Conservation (phyloP, 2,888 invertebrate genomes). For the Sussaba pulchella region DNA sequence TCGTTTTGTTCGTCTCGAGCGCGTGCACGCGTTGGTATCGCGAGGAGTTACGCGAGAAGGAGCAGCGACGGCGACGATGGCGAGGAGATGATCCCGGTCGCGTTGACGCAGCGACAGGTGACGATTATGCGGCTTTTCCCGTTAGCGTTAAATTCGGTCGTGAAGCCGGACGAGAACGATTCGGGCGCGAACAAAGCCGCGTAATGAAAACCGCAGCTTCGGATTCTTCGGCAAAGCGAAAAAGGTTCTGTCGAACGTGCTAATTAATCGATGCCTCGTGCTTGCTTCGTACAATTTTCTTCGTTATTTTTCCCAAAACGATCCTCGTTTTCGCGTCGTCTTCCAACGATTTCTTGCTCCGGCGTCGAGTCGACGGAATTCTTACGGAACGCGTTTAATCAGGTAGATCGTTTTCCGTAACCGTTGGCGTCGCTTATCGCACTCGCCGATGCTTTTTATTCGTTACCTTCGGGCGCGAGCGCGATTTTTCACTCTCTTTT, state of each 20-base stretch:
- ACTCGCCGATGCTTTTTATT: slow-evolving; percentile 44
- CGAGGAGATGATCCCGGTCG: background rate
- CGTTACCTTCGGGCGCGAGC: slow-evolving; percentile 15
- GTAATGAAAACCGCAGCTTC: too few species aligned
- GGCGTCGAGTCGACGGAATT: slow-evolving; percentile 31
- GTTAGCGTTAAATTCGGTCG: background rate
- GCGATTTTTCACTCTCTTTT: too few species aligned
- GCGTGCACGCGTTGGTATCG: background rate
- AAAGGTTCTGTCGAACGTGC: too few species aligned
- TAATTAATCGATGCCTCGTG: slow-evolving; percentile 40
- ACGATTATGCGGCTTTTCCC: slow-evolving; percentile 8
- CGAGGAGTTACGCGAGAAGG: too few species aligned
- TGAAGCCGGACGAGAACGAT: background rate
- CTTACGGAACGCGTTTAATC: slow-evolving; percentile 69
- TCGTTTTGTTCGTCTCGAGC: slow-evolving; percentile 41
- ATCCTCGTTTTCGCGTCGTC: slow-evolving; percentile 20
- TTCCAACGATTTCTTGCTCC: slow-evolving; percentile 37
- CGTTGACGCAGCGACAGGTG: slow-evolving; percentile 13
- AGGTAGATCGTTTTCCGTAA: slow-evolving; percentile 53
- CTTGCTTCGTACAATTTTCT: slow-evolving; percentile 23
- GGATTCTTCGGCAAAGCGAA: too few species aligned
- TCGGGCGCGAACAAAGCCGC: background rate
- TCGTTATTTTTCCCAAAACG: slow-evolving; percentile 5
- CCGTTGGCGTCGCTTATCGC: slow-evolving; percentile 28
- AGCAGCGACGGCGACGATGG: background rate